A percentile compares a stretch with the other conserved stretches of the same genome.
Conservation (phyloP, 2,888 invertebrate species). For the Pterostichus madidus region DNA sequence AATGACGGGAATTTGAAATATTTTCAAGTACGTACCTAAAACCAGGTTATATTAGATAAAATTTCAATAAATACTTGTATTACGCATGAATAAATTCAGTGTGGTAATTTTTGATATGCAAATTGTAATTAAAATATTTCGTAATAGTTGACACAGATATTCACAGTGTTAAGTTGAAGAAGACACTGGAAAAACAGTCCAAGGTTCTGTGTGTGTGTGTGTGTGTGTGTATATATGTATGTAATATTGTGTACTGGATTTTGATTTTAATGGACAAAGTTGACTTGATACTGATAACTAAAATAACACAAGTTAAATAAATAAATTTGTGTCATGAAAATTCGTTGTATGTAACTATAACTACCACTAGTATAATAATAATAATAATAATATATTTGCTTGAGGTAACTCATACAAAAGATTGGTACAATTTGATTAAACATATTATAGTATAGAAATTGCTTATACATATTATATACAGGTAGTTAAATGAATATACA, state of each 20-base stretch:
- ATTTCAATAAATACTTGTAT: conserved; percentile 9
- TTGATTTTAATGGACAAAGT: not conserved
- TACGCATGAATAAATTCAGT: conserved; percentile 12
- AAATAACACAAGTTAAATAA: not conserved
- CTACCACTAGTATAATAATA: no score
- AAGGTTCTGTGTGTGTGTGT: conserved; percentile 15
- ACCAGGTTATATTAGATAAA: not conserved
- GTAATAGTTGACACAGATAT: conserved; percentile 44
- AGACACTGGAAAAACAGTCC: conserved; percentile 30
- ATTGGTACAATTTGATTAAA: no score
- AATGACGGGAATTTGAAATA: not conserved
- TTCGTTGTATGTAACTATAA: no score
- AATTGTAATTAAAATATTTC: conserved; percentile 50
- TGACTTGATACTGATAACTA: not conserved
- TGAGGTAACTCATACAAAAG: no score
- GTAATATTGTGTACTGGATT: not conserved
- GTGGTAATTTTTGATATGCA: conserved; percentile 22
- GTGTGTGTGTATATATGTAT: not conserved
- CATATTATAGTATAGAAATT: no score
- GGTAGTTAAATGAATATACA: no score
- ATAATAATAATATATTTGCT: no score
- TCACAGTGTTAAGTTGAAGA: conserved; percentile 25
- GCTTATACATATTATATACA: no score
- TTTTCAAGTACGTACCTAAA: not conserved
- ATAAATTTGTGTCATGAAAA: not conserved